Conservation (phyloP, 2,113 vertebrate genomes). For the Xenopus borealis region DNA sequence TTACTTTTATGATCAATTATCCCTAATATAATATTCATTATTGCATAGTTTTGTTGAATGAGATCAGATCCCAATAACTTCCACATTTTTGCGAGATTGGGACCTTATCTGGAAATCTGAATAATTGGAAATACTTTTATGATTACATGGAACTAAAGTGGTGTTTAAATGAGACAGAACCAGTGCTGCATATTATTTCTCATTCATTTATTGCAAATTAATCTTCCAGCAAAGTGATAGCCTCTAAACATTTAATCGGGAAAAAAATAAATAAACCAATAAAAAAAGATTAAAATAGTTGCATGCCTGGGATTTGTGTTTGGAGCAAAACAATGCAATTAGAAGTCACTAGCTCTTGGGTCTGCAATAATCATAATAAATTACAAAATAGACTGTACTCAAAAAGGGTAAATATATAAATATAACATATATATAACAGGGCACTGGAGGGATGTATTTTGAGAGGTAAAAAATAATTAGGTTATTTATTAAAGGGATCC, state of each 20-base stretch:
- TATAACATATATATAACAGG: too few relatives aligned
- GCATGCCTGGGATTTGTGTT: not conserved
- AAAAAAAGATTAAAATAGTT: not conserved
- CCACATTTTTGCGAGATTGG: too few relatives aligned
- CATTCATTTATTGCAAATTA: not conserved
- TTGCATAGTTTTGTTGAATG: not conserved
- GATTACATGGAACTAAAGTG: conserved; percentile 1
- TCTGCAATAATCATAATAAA: not conserved
- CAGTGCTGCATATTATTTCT: not conserved
- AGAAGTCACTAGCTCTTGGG: not conserved
- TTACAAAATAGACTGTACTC: not conserved
- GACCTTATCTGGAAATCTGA: not conserved
- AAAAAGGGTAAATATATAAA: too few relatives aligned
- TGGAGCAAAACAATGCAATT: not conserved
- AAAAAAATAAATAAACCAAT: not conserved
- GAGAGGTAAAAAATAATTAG: too few relatives aligned
- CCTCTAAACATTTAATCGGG: not conserved
- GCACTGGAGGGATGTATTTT: too few relatives aligned
- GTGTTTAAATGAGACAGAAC: not conserved
- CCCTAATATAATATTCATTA: not conserved
- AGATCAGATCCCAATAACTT: not conserved
- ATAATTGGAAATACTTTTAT: not conserved
- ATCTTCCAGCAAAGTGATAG: not conserved
- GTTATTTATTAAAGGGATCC: too few relatives aligned
- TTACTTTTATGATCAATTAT: not conserved